Conservation (phyloP, 2,797 vertebrate genomes). For the Hoplostethus atlanticus region DNA sequence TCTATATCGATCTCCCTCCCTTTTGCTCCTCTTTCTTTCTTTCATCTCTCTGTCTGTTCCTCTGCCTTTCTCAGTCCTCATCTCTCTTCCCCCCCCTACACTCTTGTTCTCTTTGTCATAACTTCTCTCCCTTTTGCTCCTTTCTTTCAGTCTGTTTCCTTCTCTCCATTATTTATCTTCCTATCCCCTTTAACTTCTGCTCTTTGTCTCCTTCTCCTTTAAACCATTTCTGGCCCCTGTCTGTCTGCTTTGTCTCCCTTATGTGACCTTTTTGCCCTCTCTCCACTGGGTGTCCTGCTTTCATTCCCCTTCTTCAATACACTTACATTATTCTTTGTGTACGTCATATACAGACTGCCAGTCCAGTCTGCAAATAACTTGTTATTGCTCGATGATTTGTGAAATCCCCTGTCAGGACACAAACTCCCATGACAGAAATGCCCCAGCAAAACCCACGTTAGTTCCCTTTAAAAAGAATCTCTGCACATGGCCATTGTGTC, state of each 20-base stretch:
- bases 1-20: constrained; percentile 50
- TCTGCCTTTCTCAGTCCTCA: background rate
- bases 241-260: constrained; percentile 8
- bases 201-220: constrained; percentile 17
- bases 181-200: background rate
- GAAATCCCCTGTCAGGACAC: constrained; percentile 4
- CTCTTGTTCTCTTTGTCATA: background rate
- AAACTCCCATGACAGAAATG: constrained; percentile 1
- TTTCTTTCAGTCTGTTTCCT: background rate
- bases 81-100: background rate
- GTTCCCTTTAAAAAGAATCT: constrained; percentile 4
- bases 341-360: constrained; percentile 30
- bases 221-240: constrained; percentile 22
- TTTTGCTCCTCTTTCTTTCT: constrained; percentile 17
- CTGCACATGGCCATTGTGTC: constrained; percentile 49
- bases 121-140: constrained; percentile 3
- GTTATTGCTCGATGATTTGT: constrained; percentile 7
- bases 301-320: constrained; percentile 21
- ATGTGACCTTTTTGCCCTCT: constrained; percentile 4
- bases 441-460: constrained; percentile 13
- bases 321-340: constrained; percentile 40
- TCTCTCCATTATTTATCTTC: background rate
- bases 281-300: constrained; percentile 2
- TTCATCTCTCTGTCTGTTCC: constrained; percentile 1
- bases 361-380: constrained; percentile 25